Base-by-base conservation (phyloP, 1,140 invertebrate species). In the Proales similis region DNA sequence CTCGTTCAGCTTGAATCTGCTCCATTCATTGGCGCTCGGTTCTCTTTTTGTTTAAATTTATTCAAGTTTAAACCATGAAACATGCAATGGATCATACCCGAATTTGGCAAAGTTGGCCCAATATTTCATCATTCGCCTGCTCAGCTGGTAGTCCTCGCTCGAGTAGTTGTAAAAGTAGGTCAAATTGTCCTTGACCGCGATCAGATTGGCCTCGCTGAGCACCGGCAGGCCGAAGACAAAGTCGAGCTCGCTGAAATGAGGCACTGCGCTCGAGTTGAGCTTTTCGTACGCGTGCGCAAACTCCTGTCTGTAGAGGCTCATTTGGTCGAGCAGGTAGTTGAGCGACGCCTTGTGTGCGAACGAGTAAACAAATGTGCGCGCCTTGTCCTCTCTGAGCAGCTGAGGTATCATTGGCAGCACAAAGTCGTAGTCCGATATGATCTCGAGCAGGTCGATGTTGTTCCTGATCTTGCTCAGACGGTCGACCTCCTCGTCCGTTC, bases 41-140 rank as follows among this genome's bases (percentile, higher is more conserved):
- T 42, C 32, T 7, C 51, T 57, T 26, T 30, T 29, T 20, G 17
- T n/a, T 29, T 12, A 5, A 38, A 14, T 2, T 17, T 2, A 20
- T 4, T n/a, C 17, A 39, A 42, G 45, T 20, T 42, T 2, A 3
- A 5, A 39, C 7, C 30, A 12, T 14, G 30, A 26, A 14, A 36
- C 38, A 20, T 11, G 27, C 24, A 46, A 17, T 11, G 12, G 7
- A 9, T 43, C 84, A 84, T 79, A 96, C 92, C 93, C 93, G n/a
- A 85, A 88, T 72, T 87, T 86, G 11, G 88, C 89, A 73, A 98
- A 98, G 79, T 96, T 97, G n/a, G 88, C 85, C 78, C 91, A 86
- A 71, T 92, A 93, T 2, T 46, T n/a, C 22, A 61, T 61, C 1
- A 61, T 7, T 20, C 5, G 1, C 45, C 24, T 11, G 14, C 57